These are phyloP conservation scores for Telenomus remus DNA, from an alignment of 1,140 invertebrate genomes.

Conservation along the genomic window DNA sequence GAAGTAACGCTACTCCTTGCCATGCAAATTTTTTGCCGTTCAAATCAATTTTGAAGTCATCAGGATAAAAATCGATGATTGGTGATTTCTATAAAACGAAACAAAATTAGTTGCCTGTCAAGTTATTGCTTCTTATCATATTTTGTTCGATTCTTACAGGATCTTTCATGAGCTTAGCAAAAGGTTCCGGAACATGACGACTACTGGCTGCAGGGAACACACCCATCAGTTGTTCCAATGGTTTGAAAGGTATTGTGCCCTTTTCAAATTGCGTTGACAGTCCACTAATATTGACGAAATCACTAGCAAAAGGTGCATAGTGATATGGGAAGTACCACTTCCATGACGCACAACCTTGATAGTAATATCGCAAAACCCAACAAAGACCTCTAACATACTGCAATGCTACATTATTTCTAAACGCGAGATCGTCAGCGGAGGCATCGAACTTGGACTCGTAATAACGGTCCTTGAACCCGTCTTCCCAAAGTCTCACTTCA, in stretches of 20 bases:
- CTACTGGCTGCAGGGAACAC: slow-evolving; percentile 98
- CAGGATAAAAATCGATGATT: slow-evolving; percentile 99
- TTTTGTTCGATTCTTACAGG: slow-evolving; percentile 86
- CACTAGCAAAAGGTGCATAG: slow-evolving; percentile 99
- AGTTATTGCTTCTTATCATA: too few relatives aligned
- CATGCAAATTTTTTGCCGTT: slow-evolving; percentile 99
- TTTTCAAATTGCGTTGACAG: slow-evolving; percentile 91
- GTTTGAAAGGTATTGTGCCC: slow-evolving; percentile 93
- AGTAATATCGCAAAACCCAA: slow-evolving; percentile 99
- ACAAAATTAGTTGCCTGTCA: slow-evolving; percentile 37
- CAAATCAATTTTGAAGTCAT: slow-evolving; percentile 98
- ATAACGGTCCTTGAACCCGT: slow-evolving; percentile 98
- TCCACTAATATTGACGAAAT: slow-evolving; percentile 94
- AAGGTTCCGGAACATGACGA: slow-evolving; percentile 93
- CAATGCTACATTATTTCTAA: slow-evolving; percentile 91
- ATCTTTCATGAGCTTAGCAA: slow-evolving; percentile 95
- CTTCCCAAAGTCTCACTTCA: slow-evolving; percentile 97
- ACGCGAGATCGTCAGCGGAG: slow-evolving; percentile 84
- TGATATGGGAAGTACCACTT: slow-evolving; percentile 99
- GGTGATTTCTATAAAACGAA: slow-evolving; percentile 83
- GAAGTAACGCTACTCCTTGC: slow-evolving; percentile 98
- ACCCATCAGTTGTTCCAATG: slow-evolving; percentile 98
- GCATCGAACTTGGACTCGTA: slow-evolving; percentile 99
- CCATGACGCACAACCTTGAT: slow-evolving; percentile 99
- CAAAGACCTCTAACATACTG: slow-evolving; percentile 97